A percentile compares a stretch with the other conserved stretches of the same genome.
Evolutionary conservation across 2,113 vertebrate species (phyloP).

Genomic region (Romanogobio albipinnatus): DNA sequence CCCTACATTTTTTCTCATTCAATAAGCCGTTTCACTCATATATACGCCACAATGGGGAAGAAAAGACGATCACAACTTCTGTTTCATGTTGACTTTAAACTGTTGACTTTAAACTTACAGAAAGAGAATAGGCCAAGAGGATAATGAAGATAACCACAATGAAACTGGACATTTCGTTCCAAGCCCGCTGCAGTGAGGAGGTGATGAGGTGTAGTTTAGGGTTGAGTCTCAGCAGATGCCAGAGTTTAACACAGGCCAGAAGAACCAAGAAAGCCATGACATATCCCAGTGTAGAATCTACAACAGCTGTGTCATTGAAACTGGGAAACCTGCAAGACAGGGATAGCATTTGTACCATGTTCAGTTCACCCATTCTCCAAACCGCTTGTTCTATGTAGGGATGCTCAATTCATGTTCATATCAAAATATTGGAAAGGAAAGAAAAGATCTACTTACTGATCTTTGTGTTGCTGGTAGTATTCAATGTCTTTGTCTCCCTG

Average conservation of each 20-base stretch:
- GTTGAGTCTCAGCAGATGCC: constrained; percentile 94
- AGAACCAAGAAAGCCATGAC: constrained; percentile 92
- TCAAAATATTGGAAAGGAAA: not conserved
- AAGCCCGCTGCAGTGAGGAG: constrained; percentile 85
- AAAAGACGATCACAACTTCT: too few relatives aligned
- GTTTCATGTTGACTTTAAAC: not conserved
- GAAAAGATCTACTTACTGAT: constrained; percentile 40
- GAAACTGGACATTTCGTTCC: constrained; percentile 95
- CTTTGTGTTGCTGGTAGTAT: constrained; percentile 53
- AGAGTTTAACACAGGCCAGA: constrained; percentile 90
- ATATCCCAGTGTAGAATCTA: constrained; percentile 89
- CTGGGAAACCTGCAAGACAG: constrained; percentile 77
- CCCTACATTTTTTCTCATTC: too few relatives aligned
- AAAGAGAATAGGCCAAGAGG: constrained; percentile 91
- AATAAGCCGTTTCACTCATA: too few relatives aligned
- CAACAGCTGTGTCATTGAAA: constrained; percentile 88
- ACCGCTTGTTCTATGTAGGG: not conserved
- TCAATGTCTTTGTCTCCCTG: constrained; percentile 46
- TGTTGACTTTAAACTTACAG: constrained; percentile 78
- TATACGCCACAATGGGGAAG: too few relatives aligned
- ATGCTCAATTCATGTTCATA: not conserved
- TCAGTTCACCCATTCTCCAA: not conserved
- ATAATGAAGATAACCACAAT: constrained; percentile 85
- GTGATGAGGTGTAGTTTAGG: constrained; percentile 94
- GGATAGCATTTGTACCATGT: constrained; percentile 1